Conservation (phyloP, 2,113 vertebrate species). For the Apteryx owenii region DNA sequence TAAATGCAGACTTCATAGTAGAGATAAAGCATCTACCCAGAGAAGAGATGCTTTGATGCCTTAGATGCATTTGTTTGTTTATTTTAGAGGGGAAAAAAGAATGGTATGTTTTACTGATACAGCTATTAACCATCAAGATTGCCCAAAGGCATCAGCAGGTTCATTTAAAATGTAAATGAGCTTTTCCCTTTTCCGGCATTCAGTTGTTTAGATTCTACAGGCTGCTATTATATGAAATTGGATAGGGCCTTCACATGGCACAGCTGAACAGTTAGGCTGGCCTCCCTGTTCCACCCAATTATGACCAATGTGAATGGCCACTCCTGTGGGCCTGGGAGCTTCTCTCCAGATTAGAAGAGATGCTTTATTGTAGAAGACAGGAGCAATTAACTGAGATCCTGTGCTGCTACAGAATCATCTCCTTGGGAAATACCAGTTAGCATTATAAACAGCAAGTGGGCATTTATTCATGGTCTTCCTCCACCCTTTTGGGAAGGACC, state of each 20-base stretch:
- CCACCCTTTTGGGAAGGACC: background rate
- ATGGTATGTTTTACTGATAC: slow-evolving; percentile 59
- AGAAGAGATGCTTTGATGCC: slow-evolving; percentile 27
- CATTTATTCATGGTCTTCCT: slow-evolving; percentile 7
- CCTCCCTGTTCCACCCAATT: background rate
- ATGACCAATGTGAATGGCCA: background rate
- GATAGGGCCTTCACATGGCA: slow-evolving; percentile 21
- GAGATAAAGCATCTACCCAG: slow-evolving; percentile 32
- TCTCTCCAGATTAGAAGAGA: background rate
- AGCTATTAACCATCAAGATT: slow-evolving; percentile 56
- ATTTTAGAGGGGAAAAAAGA: slow-evolving; percentile 30
- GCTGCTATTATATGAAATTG: slow-evolving; percentile 51
- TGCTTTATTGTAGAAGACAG: background rate
- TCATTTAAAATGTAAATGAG: slow-evolving; percentile 77
- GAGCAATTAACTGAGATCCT: background rate
- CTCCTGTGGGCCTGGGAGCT: background rate
- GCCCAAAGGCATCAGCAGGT: slow-evolving; percentile 58
- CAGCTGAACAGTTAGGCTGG: slow-evolving; percentile 6
- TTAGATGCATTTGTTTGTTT: slow-evolving; percentile 61
- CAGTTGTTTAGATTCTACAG: background rate
- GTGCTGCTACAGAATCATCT: background rate
- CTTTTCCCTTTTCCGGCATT: background rate
- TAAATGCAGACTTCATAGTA: slow-evolving; percentile 38
- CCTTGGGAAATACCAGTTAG: slow-evolving; percentile 3
- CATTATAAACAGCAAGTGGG: background rate